Conservation (phyloP, 2,113 vertebrate genomes). For the Carollia perspicillata region DNA sequence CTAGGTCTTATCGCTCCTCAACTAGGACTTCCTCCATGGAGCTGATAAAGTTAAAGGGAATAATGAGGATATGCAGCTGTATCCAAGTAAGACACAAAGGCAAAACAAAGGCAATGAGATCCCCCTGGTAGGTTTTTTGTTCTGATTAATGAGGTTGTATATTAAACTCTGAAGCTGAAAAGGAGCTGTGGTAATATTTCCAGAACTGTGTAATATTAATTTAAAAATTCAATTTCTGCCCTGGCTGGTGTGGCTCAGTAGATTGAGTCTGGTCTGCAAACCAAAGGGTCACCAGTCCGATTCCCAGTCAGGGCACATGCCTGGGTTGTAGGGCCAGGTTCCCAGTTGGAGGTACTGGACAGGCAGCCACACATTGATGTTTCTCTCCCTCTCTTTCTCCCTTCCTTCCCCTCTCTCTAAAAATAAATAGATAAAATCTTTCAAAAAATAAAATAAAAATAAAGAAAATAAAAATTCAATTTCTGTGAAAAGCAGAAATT, state of each 20-base stretch:
- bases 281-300: too few species aligned
- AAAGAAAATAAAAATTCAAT: background rate
- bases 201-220: background rate
- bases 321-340: too few species aligned
- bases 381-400: too few species aligned
- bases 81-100: background rate
- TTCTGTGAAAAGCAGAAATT: conserved; percentile 6
- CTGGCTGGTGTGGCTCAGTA: too few species aligned
- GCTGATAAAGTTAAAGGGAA: background rate
- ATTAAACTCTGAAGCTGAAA: background rate
- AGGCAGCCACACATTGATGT: too few species aligned
- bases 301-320: too few species aligned
- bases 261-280: too few species aligned
- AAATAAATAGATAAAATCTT: too few species aligned
- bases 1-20: background rate
- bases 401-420: too few species aligned
- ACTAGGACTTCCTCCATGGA: background rate
- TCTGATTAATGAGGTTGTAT: background rate
- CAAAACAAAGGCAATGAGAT: background rate
- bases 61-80: background rate
- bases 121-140: background rate
- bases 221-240: conserved; percentile 22
- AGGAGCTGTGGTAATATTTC: background rate
- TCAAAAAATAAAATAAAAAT: too few species aligned
- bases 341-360: too few species aligned